These are phyloP conservation scores for Ranitomeya imitator DNA, from an alignment of 2,113 vertebrate species.

Conservation along the genomic window DNA sequence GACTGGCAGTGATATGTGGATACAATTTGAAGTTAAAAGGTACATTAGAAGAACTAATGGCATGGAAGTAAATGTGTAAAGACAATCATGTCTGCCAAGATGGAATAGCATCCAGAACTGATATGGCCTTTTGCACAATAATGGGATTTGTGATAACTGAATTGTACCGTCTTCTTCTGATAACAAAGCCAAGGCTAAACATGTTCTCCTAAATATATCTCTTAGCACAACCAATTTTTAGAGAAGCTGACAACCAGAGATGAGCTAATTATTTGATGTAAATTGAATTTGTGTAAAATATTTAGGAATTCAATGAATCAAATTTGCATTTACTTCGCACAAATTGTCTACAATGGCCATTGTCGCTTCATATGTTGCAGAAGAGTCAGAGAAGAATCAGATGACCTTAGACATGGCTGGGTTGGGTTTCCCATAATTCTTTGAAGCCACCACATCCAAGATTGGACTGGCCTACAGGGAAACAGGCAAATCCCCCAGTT, in stretches of 20 bases:
- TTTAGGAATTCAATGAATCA: too few species aligned
- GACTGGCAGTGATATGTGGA: background rate
- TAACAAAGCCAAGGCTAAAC: background rate
- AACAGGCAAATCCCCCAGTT: too few species aligned
- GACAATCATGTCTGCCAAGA: background rate
- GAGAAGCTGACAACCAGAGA: background rate
- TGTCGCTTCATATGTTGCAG: too few species aligned
- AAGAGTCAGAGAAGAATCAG: too few species aligned
- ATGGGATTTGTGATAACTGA: background rate
- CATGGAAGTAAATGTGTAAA: slow-evolving; percentile 13
- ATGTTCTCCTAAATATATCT: background rate
- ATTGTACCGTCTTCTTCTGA: background rate
- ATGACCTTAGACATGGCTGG: too few species aligned
- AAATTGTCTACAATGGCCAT: too few species aligned
- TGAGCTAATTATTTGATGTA: too few species aligned
- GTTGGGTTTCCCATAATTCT: too few species aligned
- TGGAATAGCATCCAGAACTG: background rate
- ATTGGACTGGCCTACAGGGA: too few species aligned
- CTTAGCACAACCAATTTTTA: background rate
- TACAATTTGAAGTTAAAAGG: background rate
- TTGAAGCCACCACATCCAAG: too few species aligned
- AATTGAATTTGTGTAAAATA: too few species aligned
- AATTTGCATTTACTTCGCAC: too few species aligned
- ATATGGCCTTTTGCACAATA: background rate
- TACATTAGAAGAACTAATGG: background rate